Evolutionary conservation across 2,113 vertebrate species (phyloP).

Genomic region (Colius striatus): DNA sequence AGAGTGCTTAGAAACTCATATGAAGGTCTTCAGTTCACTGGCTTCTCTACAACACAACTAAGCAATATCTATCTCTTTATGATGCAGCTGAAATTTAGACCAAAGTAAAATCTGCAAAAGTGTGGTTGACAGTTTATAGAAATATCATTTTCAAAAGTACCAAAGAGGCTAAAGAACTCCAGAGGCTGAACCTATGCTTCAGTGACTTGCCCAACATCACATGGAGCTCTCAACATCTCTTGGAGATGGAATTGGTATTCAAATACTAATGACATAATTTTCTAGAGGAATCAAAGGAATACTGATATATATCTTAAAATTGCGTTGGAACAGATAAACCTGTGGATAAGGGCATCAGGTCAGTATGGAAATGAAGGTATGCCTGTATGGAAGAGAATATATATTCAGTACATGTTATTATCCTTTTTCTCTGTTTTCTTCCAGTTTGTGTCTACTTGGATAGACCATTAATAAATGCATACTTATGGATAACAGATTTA

Average conservation of each 20-base stretch:
- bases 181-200: neutral
- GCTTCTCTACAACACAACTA: neutral
- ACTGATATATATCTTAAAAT: too few species aligned
- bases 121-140: neutral
- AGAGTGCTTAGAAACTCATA: neutral
- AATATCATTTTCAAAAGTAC: neutral
- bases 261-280: too few species aligned
- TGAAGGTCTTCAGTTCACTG: neutral
- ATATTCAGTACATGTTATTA: too few species aligned
- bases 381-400: too few species aligned
- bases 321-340: too few species aligned
- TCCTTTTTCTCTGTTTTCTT: neutral
- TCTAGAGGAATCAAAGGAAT: too few species aligned
- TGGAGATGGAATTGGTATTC: too few species aligned
- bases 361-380: too few species aligned
- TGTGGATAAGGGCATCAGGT: too few species aligned
- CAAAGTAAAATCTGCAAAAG: neutral
- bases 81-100: neutral
- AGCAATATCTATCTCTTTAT: neutral
- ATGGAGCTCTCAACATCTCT: neutral
- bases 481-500: slow-evolving; percentile 40
- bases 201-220: neutral
- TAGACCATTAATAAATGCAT: slow-evolving; percentile 59
- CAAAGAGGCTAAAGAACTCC: neutral
- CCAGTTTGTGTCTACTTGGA: neutral